Percentiles rank a stretch among this genome's conserved stretches.
Conservation (phyloP, 2,113 vertebrate species). For the Psammodynastes pulverulentus region DNA sequence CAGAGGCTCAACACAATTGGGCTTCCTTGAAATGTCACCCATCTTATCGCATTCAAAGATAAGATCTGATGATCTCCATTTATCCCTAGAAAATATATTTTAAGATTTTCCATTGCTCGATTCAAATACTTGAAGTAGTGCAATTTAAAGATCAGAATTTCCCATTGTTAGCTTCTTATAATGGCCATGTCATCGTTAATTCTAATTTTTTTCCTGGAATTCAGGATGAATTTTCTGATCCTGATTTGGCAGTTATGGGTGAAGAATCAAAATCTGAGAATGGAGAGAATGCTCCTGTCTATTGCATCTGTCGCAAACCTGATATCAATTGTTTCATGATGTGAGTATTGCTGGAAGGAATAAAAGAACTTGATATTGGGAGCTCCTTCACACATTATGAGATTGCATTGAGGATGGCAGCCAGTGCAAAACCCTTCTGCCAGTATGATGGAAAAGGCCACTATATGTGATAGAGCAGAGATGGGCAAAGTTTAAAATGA, state of each 20-base stretch:
- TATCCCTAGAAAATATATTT: neutral
- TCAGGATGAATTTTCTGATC: constrained; percentile 82
- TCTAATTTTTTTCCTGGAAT: neutral
- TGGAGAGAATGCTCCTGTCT: constrained; percentile 81
- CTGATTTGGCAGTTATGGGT: constrained; percentile 66
- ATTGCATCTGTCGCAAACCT: constrained; percentile 85
- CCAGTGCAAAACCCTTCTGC: neutral
- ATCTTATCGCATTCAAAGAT: neutral
- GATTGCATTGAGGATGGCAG: neutral
- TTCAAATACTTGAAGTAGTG: neutral
- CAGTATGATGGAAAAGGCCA: neutral
- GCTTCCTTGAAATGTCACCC: neutral
- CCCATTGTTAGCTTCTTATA: neutral
- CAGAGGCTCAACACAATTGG: neutral
- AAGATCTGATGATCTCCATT: neutral
- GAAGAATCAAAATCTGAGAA: constrained; percentile 72
- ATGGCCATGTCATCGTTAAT: neutral
- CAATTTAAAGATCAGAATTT: neutral
- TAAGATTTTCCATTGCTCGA: neutral
- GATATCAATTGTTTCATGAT: constrained; percentile 96
- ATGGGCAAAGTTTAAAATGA: neutral
- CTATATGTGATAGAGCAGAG: neutral
- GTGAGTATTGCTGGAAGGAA: constrained; percentile 61
- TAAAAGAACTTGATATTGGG: neutral
- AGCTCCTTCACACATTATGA: neutral